Evolutionary conservation across 2,113 vertebrate species (phyloP).

Genomic region (Onychostruthus taczanowskii): DNA sequence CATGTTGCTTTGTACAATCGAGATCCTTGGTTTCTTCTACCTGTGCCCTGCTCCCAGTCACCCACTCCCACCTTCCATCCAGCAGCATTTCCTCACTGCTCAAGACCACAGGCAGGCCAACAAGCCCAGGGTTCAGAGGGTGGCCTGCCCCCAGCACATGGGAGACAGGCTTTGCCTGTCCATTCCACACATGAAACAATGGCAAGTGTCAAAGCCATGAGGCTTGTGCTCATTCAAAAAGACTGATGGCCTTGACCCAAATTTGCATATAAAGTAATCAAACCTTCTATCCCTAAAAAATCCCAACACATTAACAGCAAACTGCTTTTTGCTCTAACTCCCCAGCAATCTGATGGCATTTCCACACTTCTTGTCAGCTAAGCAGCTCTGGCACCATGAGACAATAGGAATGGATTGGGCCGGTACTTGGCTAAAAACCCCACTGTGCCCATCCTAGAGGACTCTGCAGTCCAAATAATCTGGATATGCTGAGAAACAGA

Average conservation of each 20-base stretch:
- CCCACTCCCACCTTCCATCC: neutral
- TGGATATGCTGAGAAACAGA: neutral
- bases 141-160: neutral
- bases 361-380: neutral
- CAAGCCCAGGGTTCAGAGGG: neutral
- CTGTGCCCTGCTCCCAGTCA: neutral
- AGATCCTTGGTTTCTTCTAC: neutral
- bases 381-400: neutral
- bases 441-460: neutral
- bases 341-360: neutral
- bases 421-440: neutral
- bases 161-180: neutral
- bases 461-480: neutral
- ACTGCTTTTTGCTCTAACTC: neutral
- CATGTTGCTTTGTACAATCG: neutral
- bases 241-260: neutral
- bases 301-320: rapidly evolving
- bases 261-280: neutral
- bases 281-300: neutral
- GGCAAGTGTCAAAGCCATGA: neutral
- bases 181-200: rapidly evolving
- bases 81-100: neutral
- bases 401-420: neutral
- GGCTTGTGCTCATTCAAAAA: neutral
- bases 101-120: neutral